phyloP scores from a whole-genome alignment of 2,797 vertebrate species.

The Pantherophis alleghaniensis region DNA sequence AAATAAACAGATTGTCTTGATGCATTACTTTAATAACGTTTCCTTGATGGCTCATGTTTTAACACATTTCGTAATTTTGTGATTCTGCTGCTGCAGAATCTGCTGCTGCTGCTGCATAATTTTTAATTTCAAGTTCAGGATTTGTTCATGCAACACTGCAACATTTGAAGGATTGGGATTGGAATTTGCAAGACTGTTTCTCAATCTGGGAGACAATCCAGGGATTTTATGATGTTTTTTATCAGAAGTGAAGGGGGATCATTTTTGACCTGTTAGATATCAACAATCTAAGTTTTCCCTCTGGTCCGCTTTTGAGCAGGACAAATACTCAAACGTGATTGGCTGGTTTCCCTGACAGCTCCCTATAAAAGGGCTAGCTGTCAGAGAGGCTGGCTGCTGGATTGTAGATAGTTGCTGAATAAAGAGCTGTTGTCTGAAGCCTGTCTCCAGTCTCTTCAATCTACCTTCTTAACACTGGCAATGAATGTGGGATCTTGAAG shows the following conservation, averaged over 20 bases:
- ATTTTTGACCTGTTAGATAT: neutral
- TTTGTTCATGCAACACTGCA: neutral
- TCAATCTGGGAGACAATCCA: neutral
- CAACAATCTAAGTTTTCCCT: no score
- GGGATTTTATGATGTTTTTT: neutral
- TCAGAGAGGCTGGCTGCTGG: no score
- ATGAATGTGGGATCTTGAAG: no score
- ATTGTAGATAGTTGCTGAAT: no score
- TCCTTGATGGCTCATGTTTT: neutral
- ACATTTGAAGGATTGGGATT: neutral
- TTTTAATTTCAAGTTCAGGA: neutral
- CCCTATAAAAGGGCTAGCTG: no score
- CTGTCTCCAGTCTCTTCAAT: no score
- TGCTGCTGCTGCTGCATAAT: neutral
- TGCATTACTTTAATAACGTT: neutral
- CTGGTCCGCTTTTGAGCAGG: no score
- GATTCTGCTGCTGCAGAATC: neutral
- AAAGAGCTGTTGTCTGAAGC: no score
- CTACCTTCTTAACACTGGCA: no score
- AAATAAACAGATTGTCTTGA: neutral
- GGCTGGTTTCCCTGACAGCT: no score
- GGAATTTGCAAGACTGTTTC: neutral
- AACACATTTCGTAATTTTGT: neutral
- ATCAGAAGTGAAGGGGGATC: neutral
- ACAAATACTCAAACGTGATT: no score